phyloP scores from a whole-genome alignment of 2,113 vertebrate species.

The Ochotona curzoniae region DNA sequence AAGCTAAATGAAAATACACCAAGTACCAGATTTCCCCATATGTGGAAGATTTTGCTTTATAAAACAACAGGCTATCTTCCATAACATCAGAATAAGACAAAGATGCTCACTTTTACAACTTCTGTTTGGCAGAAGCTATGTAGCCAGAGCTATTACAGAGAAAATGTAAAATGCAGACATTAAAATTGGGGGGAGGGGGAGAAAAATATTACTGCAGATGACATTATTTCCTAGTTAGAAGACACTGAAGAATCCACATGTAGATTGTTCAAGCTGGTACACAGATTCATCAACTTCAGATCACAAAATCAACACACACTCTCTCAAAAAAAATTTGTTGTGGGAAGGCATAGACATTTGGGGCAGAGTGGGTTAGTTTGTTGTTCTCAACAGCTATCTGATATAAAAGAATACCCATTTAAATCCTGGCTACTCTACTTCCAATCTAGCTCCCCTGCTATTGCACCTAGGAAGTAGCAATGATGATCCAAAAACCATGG shows the following conservation, averaged over 20 bases:
- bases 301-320: neutral
- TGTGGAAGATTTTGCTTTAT: neutral
- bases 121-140: constrained; percentile 26
- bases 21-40: constrained; percentile 26
- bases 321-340: neutral
- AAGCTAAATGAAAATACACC: constrained; percentile 20
- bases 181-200: neutral
- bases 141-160: neutral
- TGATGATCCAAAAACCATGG: too few species aligned
- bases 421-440: too few species aligned
- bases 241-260: neutral
- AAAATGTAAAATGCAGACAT: constrained; percentile 43
- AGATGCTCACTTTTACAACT: neutral
- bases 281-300: constrained; percentile 29
- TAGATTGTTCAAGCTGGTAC: neutral
- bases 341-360: neutral
- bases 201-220: constrained; percentile 20
- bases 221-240: neutral
- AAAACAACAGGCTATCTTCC: constrained; percentile 9
- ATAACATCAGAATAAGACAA: constrained; percentile 24
- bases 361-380: too few species aligned
- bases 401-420: too few species aligned
- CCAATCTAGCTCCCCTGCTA: too few species aligned
- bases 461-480: too few species aligned
- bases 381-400: too few species aligned